Base-by-base conservation (phyloP, 2,797 vertebrate genomes). In the Enteromius treurensis region DNA sequence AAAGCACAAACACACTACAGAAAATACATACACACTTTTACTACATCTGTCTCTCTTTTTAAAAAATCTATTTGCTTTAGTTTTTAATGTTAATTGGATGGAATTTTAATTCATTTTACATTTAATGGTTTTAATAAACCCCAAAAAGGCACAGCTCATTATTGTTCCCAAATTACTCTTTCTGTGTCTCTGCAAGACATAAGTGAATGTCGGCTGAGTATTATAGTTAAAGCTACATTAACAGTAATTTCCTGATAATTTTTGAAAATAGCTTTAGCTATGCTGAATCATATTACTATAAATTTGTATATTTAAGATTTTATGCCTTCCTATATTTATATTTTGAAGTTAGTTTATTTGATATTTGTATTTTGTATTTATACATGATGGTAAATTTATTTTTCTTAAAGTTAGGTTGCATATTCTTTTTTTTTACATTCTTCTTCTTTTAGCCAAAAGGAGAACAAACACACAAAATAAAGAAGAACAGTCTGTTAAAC, bases 1-100 rank as follows among this genome's bases (percentile, higher is more conserved):
- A 47, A 65, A 37, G 26, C 26, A 45, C 45, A 9, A 45, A 32
- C 6, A n/a, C 51, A 45, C 51, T 34, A 23, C 13, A 79, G 42
- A 14, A 47, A 81, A 62, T 62, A n/a, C 34, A 82, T 62, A n/a
- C 34, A 82, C 11, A 53, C 40, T 29, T 26, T 42, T 76, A n/a
- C 34, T 45, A 15, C 19, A 45, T 70, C 15, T 42, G 51, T 47
- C 62, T 49, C 26, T 17, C 10, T 21, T 62, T 73, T 17, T 6
- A 34, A 47, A 34, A 47, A 71, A 81, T 19, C 15, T 1, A 17
- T 51, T 53, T 55, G 15, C 60, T 3, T 26, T 34, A 10, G 37
- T 19, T 78, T 62, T 64, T 47, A 29, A 32, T 65, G 13, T 37
- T 23, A 53, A n/a, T 55, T n/a, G 11, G 10, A 55, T 7, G 32